Conservation (phyloP, 2,888 invertebrate species). For the Tetragonula carbonaria region DNA sequence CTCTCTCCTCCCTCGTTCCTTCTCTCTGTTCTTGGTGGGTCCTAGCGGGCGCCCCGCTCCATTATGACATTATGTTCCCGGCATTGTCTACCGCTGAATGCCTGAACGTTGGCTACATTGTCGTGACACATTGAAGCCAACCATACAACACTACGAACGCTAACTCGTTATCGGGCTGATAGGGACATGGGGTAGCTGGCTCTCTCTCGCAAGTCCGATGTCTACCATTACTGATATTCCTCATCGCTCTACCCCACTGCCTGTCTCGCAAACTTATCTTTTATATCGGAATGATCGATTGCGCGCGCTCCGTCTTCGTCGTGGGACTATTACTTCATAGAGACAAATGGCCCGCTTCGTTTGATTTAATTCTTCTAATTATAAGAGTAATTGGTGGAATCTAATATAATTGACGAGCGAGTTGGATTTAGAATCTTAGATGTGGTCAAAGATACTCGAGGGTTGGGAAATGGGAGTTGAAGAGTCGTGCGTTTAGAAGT, state of each 20-base stretch:
- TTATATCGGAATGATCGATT: slow-evolving; percentile 48
- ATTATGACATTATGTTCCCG: slow-evolving; percentile 83
- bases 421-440: background rate
- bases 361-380: background rate
- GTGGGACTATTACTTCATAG: background rate
- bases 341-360: background rate
- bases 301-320: background rate
- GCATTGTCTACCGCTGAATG: slow-evolving; percentile 82
- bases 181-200: slow-evolving; percentile 73
- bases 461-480: background rate
- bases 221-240: slow-evolving; percentile 63
- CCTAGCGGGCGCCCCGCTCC: slow-evolving; percentile 76
- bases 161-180: slow-evolving; percentile 82
- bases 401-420: background rate
- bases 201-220: slow-evolving; percentile 41
- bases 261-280: slow-evolving; percentile 53
- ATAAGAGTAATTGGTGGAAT: background rate
- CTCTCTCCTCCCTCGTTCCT: slow-evolving; percentile 14
- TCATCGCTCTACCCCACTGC: slow-evolving; percentile 25
- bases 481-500: background rate
- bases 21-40: slow-evolving; percentile 69
- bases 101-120: slow-evolving; percentile 83
- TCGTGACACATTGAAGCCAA: slow-evolving; percentile 81
- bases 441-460: background rate
- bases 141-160: slow-evolving; percentile 79